Base-by-base conservation (phyloP, 2,888 invertebrate genomes). In the Eupithecia tripunctaria region DNA sequence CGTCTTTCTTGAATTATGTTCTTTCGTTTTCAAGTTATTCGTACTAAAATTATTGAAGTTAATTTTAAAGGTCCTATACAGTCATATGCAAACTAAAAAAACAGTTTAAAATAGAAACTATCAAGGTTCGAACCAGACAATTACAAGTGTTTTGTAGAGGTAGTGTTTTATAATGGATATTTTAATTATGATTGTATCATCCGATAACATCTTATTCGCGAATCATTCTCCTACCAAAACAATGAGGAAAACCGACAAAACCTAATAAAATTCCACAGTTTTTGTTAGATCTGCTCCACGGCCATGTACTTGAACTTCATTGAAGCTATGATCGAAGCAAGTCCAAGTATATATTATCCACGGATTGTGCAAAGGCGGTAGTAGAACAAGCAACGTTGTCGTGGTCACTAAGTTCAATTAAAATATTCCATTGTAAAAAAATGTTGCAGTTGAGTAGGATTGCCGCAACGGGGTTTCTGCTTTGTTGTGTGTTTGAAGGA, bases 401-500 rank as follows among this genome's bases (percentile, higher is more conserved):
- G 75, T 70, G 72, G 18, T 67, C 71, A 67, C 70, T 71, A n/a
- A 64, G 63, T 29, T 63, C 32, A 25, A 73, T 67, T 68, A 66
- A 74, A 68, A 66, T 51, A 41, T 63, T 65, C 65, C 60, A 63
- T 36, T n/a, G 5, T 60, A 29, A 18, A 36, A 85, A 80, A 80
- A 86, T 86, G 84, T 74, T 78, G 60, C 67, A 47, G 15, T 36
- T 67, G 10, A 74, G 73, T 75, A 82, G 74, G 56, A 78, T 82
- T 59, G 70, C 83, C 5, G 68, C 80, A 15, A 76, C 82, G 25
- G 74, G 81, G 27, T 77, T 86, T 67, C 76, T 88, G 73, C 73
- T 89, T 59, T 80, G 86, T 51, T 85, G 86, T 82, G 74, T 78
- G n/a, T 76, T 86, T 14, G 81, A 82, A 67, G 79, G 81, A 70